phyloP scores from a whole-genome alignment of 2,888 invertebrate species.

The Gortyna flavago region DNA sequence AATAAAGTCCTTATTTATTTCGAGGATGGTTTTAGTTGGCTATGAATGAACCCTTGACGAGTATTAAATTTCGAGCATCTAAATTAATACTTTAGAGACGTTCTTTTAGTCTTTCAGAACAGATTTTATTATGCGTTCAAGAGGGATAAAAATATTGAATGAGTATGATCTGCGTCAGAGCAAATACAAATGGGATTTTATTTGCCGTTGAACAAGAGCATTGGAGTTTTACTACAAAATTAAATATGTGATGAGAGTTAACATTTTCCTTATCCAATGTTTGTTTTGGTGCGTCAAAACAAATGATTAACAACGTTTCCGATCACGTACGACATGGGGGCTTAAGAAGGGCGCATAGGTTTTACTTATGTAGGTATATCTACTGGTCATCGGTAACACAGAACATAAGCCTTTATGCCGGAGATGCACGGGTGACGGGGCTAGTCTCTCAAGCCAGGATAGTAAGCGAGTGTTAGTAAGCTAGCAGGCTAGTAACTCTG shows the following conservation, averaged over 20 bases:
- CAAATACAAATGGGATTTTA: slow-evolving; percentile 16
- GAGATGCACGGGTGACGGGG: no score
- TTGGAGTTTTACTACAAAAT: slow-evolving; percentile 9
- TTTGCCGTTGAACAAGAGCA: slow-evolving; percentile 27
- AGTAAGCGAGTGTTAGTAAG: not conserved
- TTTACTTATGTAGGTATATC: not conserved
- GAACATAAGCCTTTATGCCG: not conserved
- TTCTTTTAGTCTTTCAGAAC: slow-evolving; percentile 9
- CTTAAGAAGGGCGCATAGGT: not conserved
- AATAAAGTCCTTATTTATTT: not conserved
- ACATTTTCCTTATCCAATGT: slow-evolving; percentile 38
- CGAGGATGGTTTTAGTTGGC: not conserved
- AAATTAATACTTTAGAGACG: not conserved
- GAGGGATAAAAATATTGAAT: slow-evolving; percentile 31
- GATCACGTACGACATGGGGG: slow-evolving; percentile 15
- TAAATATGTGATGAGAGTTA: slow-evolving; percentile 32
- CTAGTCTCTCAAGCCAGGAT: no score
- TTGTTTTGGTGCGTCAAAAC: slow-evolving; percentile 28
- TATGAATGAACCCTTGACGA: not conserved
- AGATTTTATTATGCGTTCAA: not conserved
- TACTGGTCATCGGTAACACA: not conserved
- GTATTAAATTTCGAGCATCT: not conserved
- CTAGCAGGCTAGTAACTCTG: not conserved
- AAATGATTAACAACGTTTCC: slow-evolving; percentile 28
- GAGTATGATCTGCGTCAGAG: slow-evolving; percentile 20